These are phyloP conservation scores for Chelonia mydas DNA, from an alignment of 2,797 vertebrate genomes.

Conservation along the genomic window DNA sequence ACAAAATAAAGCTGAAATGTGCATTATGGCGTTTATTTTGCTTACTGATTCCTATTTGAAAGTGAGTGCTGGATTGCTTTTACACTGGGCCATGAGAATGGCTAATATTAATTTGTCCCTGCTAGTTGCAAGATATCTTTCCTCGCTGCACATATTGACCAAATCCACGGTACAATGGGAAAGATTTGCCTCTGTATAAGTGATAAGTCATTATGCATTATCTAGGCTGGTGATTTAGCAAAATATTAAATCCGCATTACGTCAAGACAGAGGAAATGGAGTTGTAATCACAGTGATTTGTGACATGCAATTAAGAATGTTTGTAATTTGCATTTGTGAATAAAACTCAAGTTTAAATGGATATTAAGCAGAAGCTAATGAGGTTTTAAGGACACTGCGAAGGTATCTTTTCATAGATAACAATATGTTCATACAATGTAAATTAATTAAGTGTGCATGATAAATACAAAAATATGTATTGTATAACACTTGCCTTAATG, in stretches of 20 bases:
- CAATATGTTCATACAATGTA: not conserved
- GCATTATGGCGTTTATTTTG: not conserved
- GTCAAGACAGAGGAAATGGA: slow-evolving; percentile 60
- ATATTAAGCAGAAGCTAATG: slow-evolving; percentile 33
- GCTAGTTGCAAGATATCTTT: not conserved
- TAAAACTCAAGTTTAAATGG: slow-evolving; percentile 44
- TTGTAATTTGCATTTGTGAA: slow-evolving; percentile 67
- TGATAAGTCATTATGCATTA: not conserved
- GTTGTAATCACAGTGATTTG: slow-evolving; percentile 20
- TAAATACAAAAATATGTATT: slow-evolving; percentile 36
- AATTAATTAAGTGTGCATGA: slow-evolving; percentile 49
- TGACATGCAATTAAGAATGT: slow-evolving; percentile 52
- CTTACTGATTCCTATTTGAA: not conserved
- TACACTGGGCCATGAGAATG: not conserved
- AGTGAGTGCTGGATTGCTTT: not conserved
- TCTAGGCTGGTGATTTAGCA: slow-evolving; percentile 6
- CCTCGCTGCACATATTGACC: not conserved
- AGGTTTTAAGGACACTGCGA: slow-evolving; percentile 36
- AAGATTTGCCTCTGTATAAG: not conserved
- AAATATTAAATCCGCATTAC: slow-evolving; percentile 27
- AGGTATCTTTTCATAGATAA: not conserved
- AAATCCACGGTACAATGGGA: not conserved
- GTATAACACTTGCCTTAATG: slow-evolving; percentile 10
- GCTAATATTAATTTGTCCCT: not conserved
- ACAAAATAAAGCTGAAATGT: accelerated